Conservation (phyloP, 2,888 invertebrate species). For the Ellobium chinense region DNA sequence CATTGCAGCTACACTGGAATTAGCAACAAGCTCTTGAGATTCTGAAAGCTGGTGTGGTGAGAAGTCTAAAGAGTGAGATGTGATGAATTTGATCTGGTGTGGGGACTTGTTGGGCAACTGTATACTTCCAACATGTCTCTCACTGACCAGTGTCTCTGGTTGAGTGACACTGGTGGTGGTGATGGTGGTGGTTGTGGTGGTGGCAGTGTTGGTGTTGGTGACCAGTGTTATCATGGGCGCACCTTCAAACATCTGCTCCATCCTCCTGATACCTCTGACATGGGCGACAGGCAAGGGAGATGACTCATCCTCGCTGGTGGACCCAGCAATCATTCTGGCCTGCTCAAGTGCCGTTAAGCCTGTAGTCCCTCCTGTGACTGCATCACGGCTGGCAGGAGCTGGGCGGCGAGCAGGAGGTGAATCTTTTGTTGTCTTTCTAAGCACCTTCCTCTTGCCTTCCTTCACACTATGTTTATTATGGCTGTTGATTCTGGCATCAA, state of each 20-base stretch:
- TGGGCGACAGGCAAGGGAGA: conserved; percentile 18
- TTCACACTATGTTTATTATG: not conserved
- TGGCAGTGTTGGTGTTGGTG: not conserved
- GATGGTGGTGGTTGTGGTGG: not conserved
- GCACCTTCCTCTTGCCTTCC: conserved; percentile 35
- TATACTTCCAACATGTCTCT: conserved; percentile 12
- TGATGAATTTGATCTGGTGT: conserved; percentile 36
- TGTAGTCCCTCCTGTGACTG: conserved; percentile 34
- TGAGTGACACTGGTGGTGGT: not conserved
- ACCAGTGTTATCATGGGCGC: not conserved
- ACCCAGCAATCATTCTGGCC: conserved; percentile 43
- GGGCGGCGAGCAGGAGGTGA: not conserved
- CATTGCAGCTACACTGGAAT: not conserved
- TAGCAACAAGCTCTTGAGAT: not conserved
- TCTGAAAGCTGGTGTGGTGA: not conserved
- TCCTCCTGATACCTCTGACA: conserved; percentile 29
- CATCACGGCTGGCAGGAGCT: conserved; percentile 8
- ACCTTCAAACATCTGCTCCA: conserved; percentile 32
- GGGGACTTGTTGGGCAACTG: not conserved
- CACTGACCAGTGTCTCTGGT: conserved; percentile 10
- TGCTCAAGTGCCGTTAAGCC: conserved; percentile 41
- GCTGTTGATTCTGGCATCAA: conserved; percentile 36
- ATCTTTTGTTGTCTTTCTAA: conserved; percentile 36
- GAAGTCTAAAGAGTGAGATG: conserved; percentile 36
- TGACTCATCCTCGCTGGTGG: conserved; percentile 39